phyloP scores from a whole-genome alignment of 2,888 invertebrate genomes.

The Cheilosia urbana region DNA sequence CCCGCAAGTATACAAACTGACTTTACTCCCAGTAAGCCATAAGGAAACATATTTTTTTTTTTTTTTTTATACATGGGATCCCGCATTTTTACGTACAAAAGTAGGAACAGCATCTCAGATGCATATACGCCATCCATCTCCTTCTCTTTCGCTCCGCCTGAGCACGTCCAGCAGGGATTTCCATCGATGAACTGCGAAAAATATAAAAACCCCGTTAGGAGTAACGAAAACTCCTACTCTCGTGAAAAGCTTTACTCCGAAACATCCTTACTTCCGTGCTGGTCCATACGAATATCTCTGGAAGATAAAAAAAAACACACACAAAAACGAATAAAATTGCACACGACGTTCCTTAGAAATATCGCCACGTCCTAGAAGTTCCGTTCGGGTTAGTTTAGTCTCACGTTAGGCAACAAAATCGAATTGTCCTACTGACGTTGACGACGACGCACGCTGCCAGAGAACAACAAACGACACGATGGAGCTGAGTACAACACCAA shows the following conservation, averaged over 20 bases:
- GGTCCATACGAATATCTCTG: constrained; percentile 59
- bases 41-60: constrained; percentile 41
- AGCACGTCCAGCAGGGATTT: constrained; percentile 51
- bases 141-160: constrained; percentile 32
- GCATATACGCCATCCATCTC: constrained; percentile 24
- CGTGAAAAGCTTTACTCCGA: constrained; percentile 78
- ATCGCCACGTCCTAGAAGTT: constrained; percentile 50
- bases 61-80: constrained; percentile 32
- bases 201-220: constrained; percentile 82
- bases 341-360: constrained; percentile 32
- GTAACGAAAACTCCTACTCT: constrained; percentile 82
- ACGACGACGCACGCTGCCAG: constrained; percentile 66
- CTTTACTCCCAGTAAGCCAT: constrained; percentile 55
- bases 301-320: constrained; percentile 1
- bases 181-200: constrained; percentile 67
- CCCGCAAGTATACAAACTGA: constrained; percentile 11
- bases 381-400: constrained; percentile 71
- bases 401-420: constrained; percentile 66
- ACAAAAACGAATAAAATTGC: neutral
- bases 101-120: constrained; percentile 5
- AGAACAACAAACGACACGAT: constrained; percentile 19
- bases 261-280: constrained; percentile 76
- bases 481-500: constrained; percentile 55
- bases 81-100: constrained; percentile 20
- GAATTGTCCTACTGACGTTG: constrained; percentile 73